Evolutionary conservation across 1,140 invertebrate species (phyloP).

Genomic region (Zaprionus gabonicus): DNA sequence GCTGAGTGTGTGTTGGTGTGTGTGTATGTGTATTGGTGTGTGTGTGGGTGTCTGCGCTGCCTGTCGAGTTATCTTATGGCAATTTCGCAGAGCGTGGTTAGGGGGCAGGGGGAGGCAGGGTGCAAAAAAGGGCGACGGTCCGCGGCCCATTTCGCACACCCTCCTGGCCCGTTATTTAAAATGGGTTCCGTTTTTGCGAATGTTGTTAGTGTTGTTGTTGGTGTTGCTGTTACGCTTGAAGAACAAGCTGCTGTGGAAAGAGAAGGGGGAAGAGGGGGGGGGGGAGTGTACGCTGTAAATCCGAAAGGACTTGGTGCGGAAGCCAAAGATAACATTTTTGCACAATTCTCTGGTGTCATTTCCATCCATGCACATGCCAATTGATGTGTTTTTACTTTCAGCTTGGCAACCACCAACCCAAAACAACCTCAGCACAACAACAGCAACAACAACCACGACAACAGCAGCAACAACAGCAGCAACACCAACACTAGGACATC

Average conservation of each 20-base stretch:
- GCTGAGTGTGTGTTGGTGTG: conserved; percentile 32
- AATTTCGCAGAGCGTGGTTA: conserved; percentile 59
- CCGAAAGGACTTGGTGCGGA: conserved; percentile 75
- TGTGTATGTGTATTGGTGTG: conserved; percentile 40
- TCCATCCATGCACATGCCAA: conserved; percentile 82
- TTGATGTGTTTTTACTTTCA: conserved; percentile 82
- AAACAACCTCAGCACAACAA: conserved; percentile 15
- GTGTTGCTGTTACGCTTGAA: conserved; percentile 62
- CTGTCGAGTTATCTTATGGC: conserved; percentile 80
- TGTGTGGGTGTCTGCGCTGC: conserved; percentile 50
- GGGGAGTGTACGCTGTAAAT: conserved; percentile 57
- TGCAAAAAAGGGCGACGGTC: conserved; percentile 28
- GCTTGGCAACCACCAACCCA: conserved; percentile 54
- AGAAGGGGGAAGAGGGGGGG: neutral
- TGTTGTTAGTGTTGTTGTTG: conserved; percentile 26
- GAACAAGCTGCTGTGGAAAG: conserved; percentile 19
- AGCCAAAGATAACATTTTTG: conserved; percentile 83
- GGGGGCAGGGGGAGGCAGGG: neutral
- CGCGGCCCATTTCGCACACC: conserved; percentile 72
- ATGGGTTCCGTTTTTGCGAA: conserved; percentile 70
- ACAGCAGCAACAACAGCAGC: conserved; percentile 6
- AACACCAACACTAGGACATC: conserved; percentile 13
- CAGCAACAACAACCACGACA: conserved; percentile 17
- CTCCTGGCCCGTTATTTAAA: conserved; percentile 71
- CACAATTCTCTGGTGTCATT: conserved; percentile 82